Evolutionary conservation across 37 sponge, comb jelly and placozoan genomes (phyloP).

Genomic region (Amphimedon queenslandica): DNA sequence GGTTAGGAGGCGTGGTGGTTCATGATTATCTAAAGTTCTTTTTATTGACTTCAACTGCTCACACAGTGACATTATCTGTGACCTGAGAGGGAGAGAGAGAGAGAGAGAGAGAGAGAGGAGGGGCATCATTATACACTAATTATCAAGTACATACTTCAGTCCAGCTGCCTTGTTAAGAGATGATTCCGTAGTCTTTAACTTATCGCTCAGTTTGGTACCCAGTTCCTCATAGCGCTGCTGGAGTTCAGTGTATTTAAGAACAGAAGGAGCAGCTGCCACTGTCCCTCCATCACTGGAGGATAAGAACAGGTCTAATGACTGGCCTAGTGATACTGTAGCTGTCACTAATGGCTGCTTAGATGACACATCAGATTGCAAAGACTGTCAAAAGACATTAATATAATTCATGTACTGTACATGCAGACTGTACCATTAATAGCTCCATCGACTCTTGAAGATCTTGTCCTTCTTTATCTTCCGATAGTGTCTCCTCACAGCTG

Average conservation of each 20-base stretch:
- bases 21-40: conserved; percentile 25
- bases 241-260: not conserved
- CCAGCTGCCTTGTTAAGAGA: not conserved
- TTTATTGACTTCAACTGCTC: conserved; percentile 32
- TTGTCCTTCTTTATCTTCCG: no score
- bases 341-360: no score
- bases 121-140: no score
- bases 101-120: no score
- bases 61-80: conserved; percentile 21
- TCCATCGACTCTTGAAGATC: no score
- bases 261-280: no score
- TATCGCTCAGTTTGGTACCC: not conserved
- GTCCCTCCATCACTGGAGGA: no score
- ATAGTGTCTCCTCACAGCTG: conserved; percentile 32
- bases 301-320: not conserved
- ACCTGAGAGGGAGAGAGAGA: not conserved
- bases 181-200: not conserved
- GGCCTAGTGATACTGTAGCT: not conserved
- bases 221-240: not conserved
- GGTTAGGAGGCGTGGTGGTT: conserved; percentile 36
- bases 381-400: no score
- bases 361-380: no score
- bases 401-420: no score
- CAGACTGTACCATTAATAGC: no score
- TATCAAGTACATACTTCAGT: not conserved